These are phyloP conservation scores for Argopecten irradians DNA, from an alignment of 1,140 invertebrate species.

Conservation along the genomic window DNA sequence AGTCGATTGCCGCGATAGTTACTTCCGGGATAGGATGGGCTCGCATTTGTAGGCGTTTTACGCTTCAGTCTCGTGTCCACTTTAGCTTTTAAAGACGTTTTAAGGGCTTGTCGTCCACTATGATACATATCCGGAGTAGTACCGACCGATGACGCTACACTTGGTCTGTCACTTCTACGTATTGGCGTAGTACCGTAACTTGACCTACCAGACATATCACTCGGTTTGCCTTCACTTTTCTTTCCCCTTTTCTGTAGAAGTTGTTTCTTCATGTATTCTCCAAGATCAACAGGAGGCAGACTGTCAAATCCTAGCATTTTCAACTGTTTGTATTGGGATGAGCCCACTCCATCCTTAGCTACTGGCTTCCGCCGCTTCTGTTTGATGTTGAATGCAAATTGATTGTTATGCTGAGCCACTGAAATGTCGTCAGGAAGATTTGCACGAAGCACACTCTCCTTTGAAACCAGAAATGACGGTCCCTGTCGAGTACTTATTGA, in stretches of 20 bases:
- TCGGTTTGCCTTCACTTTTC: not conserved
- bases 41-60: not conserved
- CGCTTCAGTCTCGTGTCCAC: not conserved
- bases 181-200: not conserved
- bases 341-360: slow-evolving; percentile 27
- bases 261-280: slow-evolving; percentile 42
- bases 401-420: slow-evolving; percentile 46
- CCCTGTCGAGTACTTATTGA: slow-evolving; percentile 42
- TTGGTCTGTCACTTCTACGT: not conserved
- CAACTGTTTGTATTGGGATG: slow-evolving; percentile 42
- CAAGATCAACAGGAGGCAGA: slow-evolving; percentile 43
- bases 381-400: slow-evolving; percentile 44
- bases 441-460: slow-evolving; percentile 42
- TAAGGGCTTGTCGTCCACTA: not conserved
- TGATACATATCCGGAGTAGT: not conserved
- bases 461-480: slow-evolving; percentile 46
- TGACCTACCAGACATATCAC: not conserved
- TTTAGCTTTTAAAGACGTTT: slow-evolving; percentile 12
- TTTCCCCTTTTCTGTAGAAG: slow-evolving; percentile 30
- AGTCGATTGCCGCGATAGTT: slow-evolving; percentile 6
- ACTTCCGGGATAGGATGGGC: not conserved
- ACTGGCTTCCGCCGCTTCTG: slow-evolving; percentile 24
- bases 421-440: slow-evolving; percentile 44
- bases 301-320: slow-evolving; percentile 46
- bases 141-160: not conserved